Conservation (phyloP, 2,113 vertebrate genomes). For the Copsychus sechellarum region DNA sequence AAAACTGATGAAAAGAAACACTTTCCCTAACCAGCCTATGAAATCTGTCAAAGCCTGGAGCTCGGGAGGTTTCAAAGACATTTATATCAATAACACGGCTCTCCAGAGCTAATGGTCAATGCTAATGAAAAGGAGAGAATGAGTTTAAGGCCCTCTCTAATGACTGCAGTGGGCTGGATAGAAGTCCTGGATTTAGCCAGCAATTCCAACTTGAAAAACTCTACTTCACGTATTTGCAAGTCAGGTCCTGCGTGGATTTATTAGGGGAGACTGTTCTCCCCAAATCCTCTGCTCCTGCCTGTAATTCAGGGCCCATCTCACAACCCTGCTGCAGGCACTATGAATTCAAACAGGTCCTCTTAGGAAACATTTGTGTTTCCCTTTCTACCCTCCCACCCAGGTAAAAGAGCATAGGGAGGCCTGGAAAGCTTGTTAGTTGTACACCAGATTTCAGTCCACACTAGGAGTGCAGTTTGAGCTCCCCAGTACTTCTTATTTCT, state of each 20-base stretch:
- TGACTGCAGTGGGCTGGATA: conserved; percentile 26
- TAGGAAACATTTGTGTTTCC: neutral
- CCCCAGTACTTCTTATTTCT: neutral
- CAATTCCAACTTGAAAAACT: neutral
- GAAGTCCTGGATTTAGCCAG: neutral
- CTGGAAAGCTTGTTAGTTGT: neutral
- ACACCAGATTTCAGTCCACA: neutral
- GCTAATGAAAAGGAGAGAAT: conserved; percentile 62
- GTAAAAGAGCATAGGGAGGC: neutral
- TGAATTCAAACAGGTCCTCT: neutral
- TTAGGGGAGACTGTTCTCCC: neutral
- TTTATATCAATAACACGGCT: conserved; percentile 53
- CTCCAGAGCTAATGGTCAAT: conserved; percentile 44
- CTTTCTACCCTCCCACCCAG: neutral
- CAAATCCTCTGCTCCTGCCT: neutral
- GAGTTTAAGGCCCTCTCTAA: conserved; percentile 50
- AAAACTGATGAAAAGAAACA: conserved; percentile 44
- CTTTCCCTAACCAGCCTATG: neutral
- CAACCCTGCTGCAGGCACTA: neutral
- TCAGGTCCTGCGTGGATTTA: neutral
- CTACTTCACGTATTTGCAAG: neutral
- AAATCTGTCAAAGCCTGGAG: neutral
- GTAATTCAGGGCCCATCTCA: neutral
- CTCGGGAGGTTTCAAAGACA: conserved; percentile 43
- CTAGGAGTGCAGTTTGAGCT: neutral